Evolutionary conservation across 2,113 vertebrate species (phyloP).

Genomic region (Orcinus orca): DNA sequence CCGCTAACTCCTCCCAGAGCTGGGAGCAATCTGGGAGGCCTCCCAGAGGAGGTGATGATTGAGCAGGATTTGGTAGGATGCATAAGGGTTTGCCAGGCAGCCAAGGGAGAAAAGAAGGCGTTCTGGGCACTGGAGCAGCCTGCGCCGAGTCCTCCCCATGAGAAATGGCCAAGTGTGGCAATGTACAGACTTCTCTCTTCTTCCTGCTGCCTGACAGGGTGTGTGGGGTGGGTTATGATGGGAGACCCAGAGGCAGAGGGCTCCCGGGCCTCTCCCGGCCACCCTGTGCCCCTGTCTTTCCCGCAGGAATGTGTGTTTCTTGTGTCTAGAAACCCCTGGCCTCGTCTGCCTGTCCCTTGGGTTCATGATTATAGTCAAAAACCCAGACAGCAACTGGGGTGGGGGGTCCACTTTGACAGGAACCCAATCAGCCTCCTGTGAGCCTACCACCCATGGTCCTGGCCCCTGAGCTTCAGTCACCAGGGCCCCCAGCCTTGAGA

Average conservation of each 20-base stretch:
- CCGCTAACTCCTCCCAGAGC: background rate
- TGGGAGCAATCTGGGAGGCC: background rate
- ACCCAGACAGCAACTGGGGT: too few relatives aligned
- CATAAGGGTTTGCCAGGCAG: background rate
- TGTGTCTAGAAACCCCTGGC: background rate
- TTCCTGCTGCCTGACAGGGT: background rate
- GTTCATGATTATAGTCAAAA: background rate
- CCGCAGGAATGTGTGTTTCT: background rate
- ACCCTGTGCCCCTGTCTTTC: background rate
- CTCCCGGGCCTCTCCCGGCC: background rate
- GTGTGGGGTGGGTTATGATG: accelerated
- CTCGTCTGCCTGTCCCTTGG: background rate
- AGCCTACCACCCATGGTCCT: accelerated
- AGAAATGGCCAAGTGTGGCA: background rate
- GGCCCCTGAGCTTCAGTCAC: background rate
- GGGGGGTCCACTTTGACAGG: background rate
- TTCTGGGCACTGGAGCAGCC: background rate
- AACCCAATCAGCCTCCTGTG: background rate
- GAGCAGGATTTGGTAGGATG: background rate
- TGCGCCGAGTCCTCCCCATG: background rate
- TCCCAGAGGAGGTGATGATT: background rate
- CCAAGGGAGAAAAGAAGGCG: background rate
- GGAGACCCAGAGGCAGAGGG: background rate
- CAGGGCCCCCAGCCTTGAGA: background rate
- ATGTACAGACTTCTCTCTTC: background rate